phyloP scores from a whole-genome alignment of 92 coral and sea anemone species.

The Epizoanthus fatuus region DNA sequence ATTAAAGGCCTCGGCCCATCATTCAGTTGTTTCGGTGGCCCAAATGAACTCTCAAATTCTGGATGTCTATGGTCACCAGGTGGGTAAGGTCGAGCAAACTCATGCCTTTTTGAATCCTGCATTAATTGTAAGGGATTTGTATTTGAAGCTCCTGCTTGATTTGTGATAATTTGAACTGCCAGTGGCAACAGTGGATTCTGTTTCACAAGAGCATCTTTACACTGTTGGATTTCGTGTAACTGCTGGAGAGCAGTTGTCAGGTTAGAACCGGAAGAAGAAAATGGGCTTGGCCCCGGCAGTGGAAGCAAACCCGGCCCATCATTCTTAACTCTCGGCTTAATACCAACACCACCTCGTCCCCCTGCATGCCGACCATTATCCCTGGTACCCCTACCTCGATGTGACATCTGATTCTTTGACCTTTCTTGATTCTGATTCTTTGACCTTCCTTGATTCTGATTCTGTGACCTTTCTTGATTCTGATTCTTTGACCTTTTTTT shows the following conservation, averaged over 20 bases:
- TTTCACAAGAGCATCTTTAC: conserved; percentile 35
- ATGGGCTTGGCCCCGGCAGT: conserved; percentile 6
- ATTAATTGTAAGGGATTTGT: not conserved
- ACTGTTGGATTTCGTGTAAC: conserved; percentile 20
- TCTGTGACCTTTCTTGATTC: not conserved
- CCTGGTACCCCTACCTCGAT: not conserved
- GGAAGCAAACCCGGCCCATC: conserved; percentile 23
- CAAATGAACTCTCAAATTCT: not conserved
- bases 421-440: not conserved
- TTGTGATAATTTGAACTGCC: conserved; percentile 16
- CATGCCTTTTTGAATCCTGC: conserved; percentile 6
- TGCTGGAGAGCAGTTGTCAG: conserved; percentile 14
- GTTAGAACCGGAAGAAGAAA: conserved; percentile 14
- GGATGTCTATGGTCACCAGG: conserved; percentile 12
- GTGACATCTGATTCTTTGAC: not conserved
- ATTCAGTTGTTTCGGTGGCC: not conserved
- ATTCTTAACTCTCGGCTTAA: not conserved
- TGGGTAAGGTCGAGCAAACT: conserved; percentile 33
- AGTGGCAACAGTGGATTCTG: conserved; percentile 27
- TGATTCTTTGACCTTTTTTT: not conserved
- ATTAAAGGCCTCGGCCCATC: not conserved
- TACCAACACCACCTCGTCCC: not conserved
- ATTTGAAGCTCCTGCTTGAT: conserved; percentile 23
- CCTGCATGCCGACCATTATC: not conserved
- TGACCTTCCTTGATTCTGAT: not conserved